A percentile compares a stretch with the other conserved stretches of the same genome.
Conservation (phyloP, 2,888 invertebrate genomes). For the Sympetrum striolatum region DNA sequence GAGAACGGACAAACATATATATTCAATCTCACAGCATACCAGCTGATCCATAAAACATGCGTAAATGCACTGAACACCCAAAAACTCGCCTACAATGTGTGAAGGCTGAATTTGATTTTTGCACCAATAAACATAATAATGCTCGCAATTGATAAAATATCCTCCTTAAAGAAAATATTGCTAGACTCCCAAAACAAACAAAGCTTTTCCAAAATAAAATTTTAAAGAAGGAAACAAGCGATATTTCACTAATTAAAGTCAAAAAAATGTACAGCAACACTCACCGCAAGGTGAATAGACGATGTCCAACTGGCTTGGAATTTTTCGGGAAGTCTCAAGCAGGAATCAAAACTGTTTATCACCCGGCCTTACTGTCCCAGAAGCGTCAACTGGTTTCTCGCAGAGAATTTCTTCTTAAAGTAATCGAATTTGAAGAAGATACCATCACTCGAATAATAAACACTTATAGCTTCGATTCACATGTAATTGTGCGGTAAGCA, state of each 20-base stretch:
- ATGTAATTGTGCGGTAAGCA: background rate
- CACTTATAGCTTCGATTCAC: background rate
- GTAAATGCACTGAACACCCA: no score
- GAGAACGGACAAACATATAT: no score
- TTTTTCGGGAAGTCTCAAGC: background rate
- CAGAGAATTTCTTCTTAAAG: background rate
- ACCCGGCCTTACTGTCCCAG: background rate
- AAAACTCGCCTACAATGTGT: no score
- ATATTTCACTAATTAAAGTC: background rate
- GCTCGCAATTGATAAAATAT: no score
- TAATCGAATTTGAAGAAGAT: background rate
- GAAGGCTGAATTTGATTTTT: no score
- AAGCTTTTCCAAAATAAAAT: background rate
- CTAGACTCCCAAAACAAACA: no score
- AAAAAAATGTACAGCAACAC: background rate
- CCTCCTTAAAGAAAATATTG: no score
- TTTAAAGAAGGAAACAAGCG: background rate
- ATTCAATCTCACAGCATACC: no score
- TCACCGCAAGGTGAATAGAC: background rate
- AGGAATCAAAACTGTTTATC: background rate
- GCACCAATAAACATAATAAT: no score
- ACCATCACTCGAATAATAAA: background rate
- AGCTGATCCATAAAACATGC: no score
- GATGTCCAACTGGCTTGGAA: background rate
- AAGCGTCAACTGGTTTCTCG: background rate